These are phyloP conservation scores for Motacilla tschutschensis DNA, from an alignment of 2,113 vertebrate genomes.

Conservation along the genomic window DNA sequence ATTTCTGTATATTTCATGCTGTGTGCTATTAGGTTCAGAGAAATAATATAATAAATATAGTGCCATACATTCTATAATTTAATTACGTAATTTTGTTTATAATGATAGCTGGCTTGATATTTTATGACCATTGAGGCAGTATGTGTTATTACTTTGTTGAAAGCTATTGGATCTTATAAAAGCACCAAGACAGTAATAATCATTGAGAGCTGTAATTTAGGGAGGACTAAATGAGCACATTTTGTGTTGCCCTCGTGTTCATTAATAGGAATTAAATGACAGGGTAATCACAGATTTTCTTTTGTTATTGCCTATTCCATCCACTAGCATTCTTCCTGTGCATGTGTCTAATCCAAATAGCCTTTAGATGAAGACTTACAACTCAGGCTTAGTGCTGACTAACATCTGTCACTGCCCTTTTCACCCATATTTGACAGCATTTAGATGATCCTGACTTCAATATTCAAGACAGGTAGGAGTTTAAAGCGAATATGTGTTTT, in stretches of 20 bases:
- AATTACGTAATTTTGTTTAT: background rate
- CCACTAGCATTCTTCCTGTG: background rate
- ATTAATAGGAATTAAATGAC: constrained; percentile 29
- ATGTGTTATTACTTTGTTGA: constrained; percentile 19
- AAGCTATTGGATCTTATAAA: constrained; percentile 10
- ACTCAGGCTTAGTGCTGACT: background rate
- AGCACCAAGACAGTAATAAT: constrained; percentile 30
- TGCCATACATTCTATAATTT: background rate
- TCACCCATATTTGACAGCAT: background rate
- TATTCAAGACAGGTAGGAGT: background rate
- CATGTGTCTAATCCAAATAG: background rate
- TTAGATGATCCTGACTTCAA: background rate
- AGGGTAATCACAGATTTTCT: constrained; percentile 13
- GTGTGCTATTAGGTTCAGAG: background rate
- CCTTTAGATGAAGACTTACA: background rate
- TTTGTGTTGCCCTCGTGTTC: background rate
- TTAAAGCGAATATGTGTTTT: background rate
- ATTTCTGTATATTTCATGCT: background rate
- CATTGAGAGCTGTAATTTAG: constrained; percentile 14
- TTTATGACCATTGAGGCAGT: constrained; percentile 16
- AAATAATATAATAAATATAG: background rate
- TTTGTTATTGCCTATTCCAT: background rate
- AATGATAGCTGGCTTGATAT: background rate
- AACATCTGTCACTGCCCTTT: background rate
- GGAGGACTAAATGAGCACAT: constrained; percentile 1